A percentile compares a stretch with the other conserved stretches of the same genome.
phyloP scores from a whole-genome alignment of 2,888 invertebrate genomes.

The Laothoe populi region DNA sequence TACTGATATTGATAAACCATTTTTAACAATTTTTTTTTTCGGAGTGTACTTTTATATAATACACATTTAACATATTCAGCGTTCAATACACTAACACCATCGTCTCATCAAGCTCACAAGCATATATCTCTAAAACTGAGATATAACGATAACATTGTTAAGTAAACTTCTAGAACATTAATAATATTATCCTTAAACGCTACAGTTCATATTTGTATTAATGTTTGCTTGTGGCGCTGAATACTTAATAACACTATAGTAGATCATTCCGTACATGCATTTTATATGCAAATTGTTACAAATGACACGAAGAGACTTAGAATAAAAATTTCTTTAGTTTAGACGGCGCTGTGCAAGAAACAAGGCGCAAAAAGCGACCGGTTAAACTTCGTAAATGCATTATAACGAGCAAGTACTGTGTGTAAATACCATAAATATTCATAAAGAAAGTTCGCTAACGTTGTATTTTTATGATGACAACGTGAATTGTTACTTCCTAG shows the following conservation, averaged over 20 bases:
- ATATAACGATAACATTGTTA: too few species aligned
- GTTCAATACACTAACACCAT: too few species aligned
- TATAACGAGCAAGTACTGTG: slow-evolving; percentile 20
- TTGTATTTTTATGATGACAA: slow-evolving; percentile 47
- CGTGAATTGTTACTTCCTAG: slow-evolving; percentile 47
- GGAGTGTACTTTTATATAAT: too few species aligned
- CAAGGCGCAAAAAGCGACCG: slow-evolving; percentile 2
- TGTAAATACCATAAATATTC: slow-evolving; percentile 49
- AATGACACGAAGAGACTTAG: slow-evolving; percentile 7
- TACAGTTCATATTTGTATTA: background rate
- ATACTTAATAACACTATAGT: too few species aligned
- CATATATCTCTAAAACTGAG: too few species aligned
- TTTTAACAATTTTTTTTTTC: too few species aligned
- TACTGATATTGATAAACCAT: too few species aligned
- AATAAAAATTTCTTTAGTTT: background rate
- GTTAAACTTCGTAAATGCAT: slow-evolving; percentile 28
- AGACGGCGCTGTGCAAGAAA: slow-evolving; percentile 4
- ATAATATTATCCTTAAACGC: background rate
- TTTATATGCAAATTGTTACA: slow-evolving; percentile 17
- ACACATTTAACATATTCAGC: too few species aligned
- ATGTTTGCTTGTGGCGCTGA: too few species aligned
- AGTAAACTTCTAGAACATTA: too few species aligned
- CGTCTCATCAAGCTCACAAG: too few species aligned
- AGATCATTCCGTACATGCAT: background rate
- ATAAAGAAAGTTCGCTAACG: slow-evolving; percentile 46